Conservation (phyloP, 2,797 vertebrate species). For the Petrocephalus sullivani region DNA sequence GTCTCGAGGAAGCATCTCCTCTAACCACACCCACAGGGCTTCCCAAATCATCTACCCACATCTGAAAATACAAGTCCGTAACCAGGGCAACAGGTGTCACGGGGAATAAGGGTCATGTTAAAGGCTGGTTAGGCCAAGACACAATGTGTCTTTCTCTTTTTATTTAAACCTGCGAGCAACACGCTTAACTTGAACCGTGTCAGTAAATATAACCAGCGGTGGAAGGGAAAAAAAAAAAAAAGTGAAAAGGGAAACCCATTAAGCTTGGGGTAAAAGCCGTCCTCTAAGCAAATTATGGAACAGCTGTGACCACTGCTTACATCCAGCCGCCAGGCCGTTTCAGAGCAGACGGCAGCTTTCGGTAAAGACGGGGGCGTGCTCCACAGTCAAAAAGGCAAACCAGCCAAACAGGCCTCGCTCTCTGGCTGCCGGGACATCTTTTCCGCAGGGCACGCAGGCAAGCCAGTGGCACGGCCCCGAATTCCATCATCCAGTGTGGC, state of each 20-base stretch:
- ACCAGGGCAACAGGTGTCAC: not conserved
- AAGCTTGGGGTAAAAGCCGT: not conserved
- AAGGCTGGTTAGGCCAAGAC: not conserved
- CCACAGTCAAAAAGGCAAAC: not conserved
- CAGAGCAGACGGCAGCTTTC: not conserved
- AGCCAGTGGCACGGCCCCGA: not conserved
- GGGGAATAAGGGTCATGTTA: not conserved
- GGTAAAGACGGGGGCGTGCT: not conserved
- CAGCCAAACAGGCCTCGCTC: not conserved
- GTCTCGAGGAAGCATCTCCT: not conserved
- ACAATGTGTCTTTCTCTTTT: not conserved
- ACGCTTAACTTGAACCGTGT: not conserved
- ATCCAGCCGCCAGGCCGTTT: not conserved
- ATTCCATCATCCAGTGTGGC: not conserved
- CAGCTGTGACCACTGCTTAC: not conserved
- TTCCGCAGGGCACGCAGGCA: not conserved
- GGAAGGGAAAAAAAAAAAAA: too few species aligned
- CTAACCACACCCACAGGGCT: not conserved
- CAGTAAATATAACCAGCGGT: not conserved
- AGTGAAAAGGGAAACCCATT: not conserved
- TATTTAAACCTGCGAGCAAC: not conserved
- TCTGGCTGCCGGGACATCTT: not conserved
- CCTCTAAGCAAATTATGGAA: not conserved
- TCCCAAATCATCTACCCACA: not conserved
- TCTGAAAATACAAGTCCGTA: not conserved